These are phyloP conservation scores for Cyanoliseus patagonus DNA, from an alignment of 2,113 vertebrate species.

Conservation along the genomic window DNA sequence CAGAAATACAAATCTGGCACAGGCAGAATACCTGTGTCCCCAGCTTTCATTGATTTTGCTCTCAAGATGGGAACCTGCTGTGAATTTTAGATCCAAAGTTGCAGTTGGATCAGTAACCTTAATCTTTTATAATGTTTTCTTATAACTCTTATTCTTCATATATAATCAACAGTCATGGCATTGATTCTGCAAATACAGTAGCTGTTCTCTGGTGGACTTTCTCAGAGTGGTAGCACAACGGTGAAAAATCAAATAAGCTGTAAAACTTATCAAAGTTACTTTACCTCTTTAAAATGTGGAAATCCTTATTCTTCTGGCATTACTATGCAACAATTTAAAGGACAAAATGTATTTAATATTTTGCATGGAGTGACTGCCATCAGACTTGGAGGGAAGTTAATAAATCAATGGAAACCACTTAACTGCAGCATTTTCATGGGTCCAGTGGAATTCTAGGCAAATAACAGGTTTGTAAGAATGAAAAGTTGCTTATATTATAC, in stretches of 20 bases:
- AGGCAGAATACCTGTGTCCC: background rate
- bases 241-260: background rate
- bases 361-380: constrained; percentile 51
- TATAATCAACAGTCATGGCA: background rate
- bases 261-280: background rate
- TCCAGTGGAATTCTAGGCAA: constrained; percentile 78
- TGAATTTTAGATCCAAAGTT: background rate
- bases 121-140: background rate
- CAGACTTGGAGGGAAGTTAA: constrained; percentile 58
- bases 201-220: background rate
- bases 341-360: constrained; percentile 59
- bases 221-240: background rate
- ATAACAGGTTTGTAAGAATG: constrained; percentile 72
- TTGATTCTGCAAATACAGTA: background rate
- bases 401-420: constrained; percentile 78
- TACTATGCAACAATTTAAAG: background rate
- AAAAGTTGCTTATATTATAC: constrained; percentile 72
- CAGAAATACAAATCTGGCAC: background rate
- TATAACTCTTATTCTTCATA: background rate
- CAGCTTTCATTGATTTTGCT: background rate
- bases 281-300: constrained; percentile 47
- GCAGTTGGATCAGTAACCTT: background rate
- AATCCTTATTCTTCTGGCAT: constrained; percentile 28
- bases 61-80: background rate
- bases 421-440: constrained; percentile 73